Evolutionary conservation across 1,140 invertebrate genomes (phyloP).

Genomic region (Sitobion miscanthi): DNA sequence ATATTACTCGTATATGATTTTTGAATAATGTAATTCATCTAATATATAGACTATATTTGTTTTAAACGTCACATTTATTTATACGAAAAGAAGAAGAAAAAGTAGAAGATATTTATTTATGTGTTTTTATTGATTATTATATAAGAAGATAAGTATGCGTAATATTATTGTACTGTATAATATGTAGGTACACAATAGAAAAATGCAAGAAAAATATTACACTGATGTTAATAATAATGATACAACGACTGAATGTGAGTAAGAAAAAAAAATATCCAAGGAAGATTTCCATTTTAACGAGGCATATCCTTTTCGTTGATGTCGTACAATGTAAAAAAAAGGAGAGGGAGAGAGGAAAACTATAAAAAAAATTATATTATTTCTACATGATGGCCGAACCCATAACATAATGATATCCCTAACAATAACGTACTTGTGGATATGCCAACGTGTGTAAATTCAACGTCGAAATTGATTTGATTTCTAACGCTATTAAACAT

Average conservation of each 20-base stretch:
- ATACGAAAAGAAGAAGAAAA: no score
- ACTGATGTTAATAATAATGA: conserved; percentile 36
- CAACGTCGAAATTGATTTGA: background rate
- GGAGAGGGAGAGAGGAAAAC: background rate
- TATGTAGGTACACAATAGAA: background rate
- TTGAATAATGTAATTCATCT: background rate
- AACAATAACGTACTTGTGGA: conserved; percentile 28
- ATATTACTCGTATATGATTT: background rate
- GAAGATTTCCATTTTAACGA: conserved; percentile 42
- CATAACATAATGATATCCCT: conserved; percentile 37
- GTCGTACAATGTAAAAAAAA: conserved; percentile 3
- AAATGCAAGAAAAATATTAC: background rate
- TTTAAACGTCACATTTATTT: background rate
- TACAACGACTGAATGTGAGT: background rate
- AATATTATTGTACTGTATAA: background rate
- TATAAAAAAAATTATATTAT: background rate
- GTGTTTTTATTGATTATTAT: background rate
- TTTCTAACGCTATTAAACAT: background rate
- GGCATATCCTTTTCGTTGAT: conserved; percentile 33
- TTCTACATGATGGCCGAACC: background rate
- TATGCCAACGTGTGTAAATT: background rate
- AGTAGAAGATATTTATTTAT: background rate
- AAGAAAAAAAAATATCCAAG: background rate
- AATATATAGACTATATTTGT: no score
- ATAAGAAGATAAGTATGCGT: background rate